Evolutionary conservation across 2,888 invertebrate genomes (phyloP).

Genomic region (Polymixis lichenea): DNA sequence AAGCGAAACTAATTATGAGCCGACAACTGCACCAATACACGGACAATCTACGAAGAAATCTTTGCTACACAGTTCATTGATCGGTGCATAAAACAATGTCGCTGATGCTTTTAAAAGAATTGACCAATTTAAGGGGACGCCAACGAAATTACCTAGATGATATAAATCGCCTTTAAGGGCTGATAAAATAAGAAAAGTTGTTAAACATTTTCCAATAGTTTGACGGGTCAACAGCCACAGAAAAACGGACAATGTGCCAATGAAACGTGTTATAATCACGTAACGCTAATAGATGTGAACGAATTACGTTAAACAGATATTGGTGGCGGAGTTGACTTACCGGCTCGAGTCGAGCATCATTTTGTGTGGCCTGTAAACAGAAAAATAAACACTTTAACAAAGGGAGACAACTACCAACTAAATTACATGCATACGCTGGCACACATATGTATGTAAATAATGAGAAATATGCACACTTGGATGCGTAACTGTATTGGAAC

Average conservation of each 20-base stretch:
- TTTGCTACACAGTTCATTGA: conserved; percentile 47
- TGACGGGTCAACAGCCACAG: conserved; percentile 63
- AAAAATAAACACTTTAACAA: conserved; percentile 70
- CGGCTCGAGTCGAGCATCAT: conserved; percentile 90
- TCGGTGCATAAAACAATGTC: conserved; percentile 42
- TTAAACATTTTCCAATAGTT: conserved; percentile 36
- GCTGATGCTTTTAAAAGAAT: conserved; percentile 24
- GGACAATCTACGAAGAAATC: conserved; percentile 56
- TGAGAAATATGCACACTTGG: conserved; percentile 29
- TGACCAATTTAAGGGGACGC: conserved; percentile 31
- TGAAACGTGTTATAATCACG: conserved; percentile 52
- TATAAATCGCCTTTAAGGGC: conserved; percentile 41
- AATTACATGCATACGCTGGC: conserved; percentile 48
- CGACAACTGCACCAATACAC: conserved; percentile 66
- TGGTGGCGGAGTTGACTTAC: conserved; percentile 76
- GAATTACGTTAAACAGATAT: conserved; percentile 61
- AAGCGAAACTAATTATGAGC: conserved; percentile 82
- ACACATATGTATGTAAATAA: conserved; percentile 46
- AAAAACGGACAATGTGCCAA: conserved; percentile 63
- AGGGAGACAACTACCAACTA: conserved; percentile 41
- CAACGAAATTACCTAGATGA: conserved; percentile 44
- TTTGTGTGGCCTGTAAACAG: conserved; percentile 88
- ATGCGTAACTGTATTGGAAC: conserved; percentile 42
- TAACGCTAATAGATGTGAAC: conserved; percentile 53
- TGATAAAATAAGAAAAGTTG: conserved; percentile 44